A percentile compares a stretch with the other conserved stretches of the same genome.
phyloP scores from a whole-genome alignment of 2,797 vertebrate genomes.

The Squalus acanthias region DNA sequence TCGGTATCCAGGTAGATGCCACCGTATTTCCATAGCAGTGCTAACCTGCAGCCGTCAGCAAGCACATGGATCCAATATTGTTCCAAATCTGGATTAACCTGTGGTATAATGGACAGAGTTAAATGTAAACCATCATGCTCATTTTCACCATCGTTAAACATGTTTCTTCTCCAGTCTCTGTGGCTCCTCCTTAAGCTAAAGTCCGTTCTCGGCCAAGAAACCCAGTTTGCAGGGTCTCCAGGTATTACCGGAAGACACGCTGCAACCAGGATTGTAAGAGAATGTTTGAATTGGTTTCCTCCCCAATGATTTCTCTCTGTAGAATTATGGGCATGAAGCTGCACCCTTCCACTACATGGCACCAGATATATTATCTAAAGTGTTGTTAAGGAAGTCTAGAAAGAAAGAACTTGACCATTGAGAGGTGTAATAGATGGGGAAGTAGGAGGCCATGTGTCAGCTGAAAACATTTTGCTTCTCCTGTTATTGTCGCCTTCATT shows the following conservation, averaged over 20 bases:
- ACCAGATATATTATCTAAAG: too few relatives aligned
- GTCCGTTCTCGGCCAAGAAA: too few relatives aligned
- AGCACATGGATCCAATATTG: slow-evolving; percentile 57
- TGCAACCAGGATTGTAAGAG: not conserved
- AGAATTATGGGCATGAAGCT: too few relatives aligned
- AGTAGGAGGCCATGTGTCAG: too few relatives aligned
- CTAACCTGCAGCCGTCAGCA: slow-evolving; percentile 58
- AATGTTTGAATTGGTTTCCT: not conserved
- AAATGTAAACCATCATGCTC: not conserved
- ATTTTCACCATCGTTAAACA: not conserved
- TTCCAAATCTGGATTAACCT: slow-evolving; percentile 53
- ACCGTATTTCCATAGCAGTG: slow-evolving; percentile 61
- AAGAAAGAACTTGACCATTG: too few relatives aligned
- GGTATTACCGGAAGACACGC: not conserved
- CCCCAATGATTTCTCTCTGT: too few relatives aligned
- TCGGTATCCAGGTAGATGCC: slow-evolving; percentile 46
- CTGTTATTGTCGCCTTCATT: too few relatives aligned
- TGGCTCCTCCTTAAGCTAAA: not conserved
- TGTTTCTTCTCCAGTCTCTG: not conserved
- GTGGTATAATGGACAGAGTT: not conserved
- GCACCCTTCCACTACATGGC: too few relatives aligned
- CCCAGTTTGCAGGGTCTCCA: not conserved
- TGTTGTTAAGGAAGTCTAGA: too few relatives aligned
- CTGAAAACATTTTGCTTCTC: too few relatives aligned
- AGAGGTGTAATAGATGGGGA: too few relatives aligned